phyloP scores from a whole-genome alignment of 2,888 invertebrate genomes.

The Microdon myrmicae region DNA sequence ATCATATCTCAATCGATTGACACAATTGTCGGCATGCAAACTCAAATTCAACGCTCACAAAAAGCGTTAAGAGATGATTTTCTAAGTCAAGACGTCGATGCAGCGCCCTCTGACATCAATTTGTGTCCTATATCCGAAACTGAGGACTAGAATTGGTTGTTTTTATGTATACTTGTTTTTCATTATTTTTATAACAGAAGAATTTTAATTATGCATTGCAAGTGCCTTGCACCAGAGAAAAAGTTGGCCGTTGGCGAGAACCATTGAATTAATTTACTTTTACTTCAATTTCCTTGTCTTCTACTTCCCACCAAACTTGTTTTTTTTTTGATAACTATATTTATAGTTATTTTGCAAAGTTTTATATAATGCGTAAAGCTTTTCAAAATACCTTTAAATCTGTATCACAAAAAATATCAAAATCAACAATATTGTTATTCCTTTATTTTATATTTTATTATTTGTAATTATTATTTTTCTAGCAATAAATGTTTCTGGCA shows the following conservation, averaged over 20 bases:
- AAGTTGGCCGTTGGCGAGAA: constrained; percentile 10
- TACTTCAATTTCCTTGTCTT: background rate
- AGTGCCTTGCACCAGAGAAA: constrained; percentile 18
- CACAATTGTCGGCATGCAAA: constrained; percentile 54
- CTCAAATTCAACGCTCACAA: constrained; percentile 52
- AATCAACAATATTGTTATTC: too few relatives aligned
- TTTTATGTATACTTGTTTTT: background rate
- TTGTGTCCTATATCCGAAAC: constrained; percentile 56
- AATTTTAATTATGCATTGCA: background rate
- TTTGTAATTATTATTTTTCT: constrained; percentile 6
- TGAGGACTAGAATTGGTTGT: constrained; percentile 53
- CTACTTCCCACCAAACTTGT: too few relatives aligned
- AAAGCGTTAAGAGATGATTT: constrained; percentile 50
- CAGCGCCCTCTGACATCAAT: constrained; percentile 52
- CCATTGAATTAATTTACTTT: background rate
- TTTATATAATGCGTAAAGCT: background rate
- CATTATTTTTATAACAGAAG: background rate
- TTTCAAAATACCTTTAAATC: constrained; percentile 3
- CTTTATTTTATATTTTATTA: too few relatives aligned
- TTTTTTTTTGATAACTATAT: constrained; percentile 20
- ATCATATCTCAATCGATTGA: constrained; percentile 55
- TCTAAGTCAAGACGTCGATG: constrained; percentile 52
- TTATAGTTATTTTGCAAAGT: constrained; percentile 2
- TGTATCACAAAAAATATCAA: too few relatives aligned
- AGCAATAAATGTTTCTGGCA: too few relatives aligned